These are phyloP conservation scores for Cydia splendana DNA, from an alignment of 1,140 invertebrate species.

Conservation along the genomic window DNA sequence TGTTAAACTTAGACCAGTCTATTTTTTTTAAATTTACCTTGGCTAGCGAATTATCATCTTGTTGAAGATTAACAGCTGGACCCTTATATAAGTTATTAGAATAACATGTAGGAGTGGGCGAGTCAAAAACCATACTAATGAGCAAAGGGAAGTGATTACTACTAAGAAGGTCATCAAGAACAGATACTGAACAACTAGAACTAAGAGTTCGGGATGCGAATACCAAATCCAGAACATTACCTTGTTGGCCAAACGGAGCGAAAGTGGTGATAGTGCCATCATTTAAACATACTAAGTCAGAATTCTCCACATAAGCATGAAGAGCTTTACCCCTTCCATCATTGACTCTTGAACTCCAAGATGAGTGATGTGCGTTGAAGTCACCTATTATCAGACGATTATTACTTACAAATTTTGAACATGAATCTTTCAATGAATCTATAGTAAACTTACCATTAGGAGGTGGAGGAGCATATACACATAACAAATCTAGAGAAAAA, in stretches of 20 bases:
- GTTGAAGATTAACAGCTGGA: too few species aligned
- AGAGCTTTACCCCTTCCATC: neutral
- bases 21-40: too few species aligned
- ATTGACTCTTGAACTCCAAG: neutral
- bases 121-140: too few species aligned
- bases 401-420: neutral
- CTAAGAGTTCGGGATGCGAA: neutral
- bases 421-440: neutral
- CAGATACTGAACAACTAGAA: neutral
- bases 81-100: too few species aligned
- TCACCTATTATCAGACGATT: neutral
- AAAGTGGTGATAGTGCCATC: neutral
- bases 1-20: too few species aligned
- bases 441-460: conserved; percentile 11
- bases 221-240: neutral
- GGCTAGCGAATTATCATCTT: too few species aligned
- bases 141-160: too few species aligned
- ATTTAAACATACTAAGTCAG: neutral
- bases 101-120: too few species aligned
- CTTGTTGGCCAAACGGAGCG: conserved; percentile 1
- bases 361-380: neutral
- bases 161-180: too few species aligned
- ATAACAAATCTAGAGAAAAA: neutral
- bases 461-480: neutral
- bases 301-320: conserved; percentile 8